These are phyloP conservation scores for Botia kubotai DNA, from an alignment of 2,797 vertebrate genomes.

Conservation along the genomic window DNA sequence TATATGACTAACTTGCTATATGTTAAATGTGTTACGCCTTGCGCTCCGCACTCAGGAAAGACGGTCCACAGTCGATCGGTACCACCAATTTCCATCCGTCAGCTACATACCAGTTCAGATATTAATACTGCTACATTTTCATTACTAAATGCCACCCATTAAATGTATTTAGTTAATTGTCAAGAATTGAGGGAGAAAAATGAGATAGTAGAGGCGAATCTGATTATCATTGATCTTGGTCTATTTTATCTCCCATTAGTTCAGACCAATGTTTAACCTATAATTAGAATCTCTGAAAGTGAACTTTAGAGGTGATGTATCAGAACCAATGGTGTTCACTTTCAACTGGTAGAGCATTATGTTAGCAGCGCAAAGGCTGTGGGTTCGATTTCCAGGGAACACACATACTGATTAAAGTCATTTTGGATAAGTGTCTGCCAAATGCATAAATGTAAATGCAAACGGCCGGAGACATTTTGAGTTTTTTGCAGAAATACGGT, in stretches of 20 bases:
- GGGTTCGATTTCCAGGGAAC: no score
- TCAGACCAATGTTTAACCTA: slow-evolving; percentile 5
- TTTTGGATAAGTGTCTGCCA: no score
- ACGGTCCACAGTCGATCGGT: background rate
- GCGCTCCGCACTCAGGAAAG: background rate
- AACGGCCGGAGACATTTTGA: background rate
- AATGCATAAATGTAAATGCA: no score
- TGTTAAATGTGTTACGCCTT: background rate
- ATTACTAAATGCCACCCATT: slow-evolving; percentile 24
- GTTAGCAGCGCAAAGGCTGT: no score
- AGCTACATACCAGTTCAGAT: slow-evolving; percentile 6
- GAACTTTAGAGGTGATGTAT: background rate
- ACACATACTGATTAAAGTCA: no score
- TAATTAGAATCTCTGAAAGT: slow-evolving; percentile 22
- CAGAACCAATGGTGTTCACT: slow-evolving; percentile 2
- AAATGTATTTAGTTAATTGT: slow-evolving; percentile 40
- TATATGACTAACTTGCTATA: background rate
- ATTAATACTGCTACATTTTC: slow-evolving; percentile 10
- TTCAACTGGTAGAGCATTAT: no score
- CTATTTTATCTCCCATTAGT: slow-evolving; percentile 12
- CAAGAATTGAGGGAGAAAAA: slow-evolving; percentile 32
- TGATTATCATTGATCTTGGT: slow-evolving; percentile 35
- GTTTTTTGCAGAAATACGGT: slow-evolving; percentile 1
- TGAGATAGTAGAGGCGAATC: background rate
- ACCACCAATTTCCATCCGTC: background rate